These are phyloP conservation scores for Tetrao urogallus DNA, from an alignment of 2,113 vertebrate genomes.

Conservation along the genomic window DNA sequence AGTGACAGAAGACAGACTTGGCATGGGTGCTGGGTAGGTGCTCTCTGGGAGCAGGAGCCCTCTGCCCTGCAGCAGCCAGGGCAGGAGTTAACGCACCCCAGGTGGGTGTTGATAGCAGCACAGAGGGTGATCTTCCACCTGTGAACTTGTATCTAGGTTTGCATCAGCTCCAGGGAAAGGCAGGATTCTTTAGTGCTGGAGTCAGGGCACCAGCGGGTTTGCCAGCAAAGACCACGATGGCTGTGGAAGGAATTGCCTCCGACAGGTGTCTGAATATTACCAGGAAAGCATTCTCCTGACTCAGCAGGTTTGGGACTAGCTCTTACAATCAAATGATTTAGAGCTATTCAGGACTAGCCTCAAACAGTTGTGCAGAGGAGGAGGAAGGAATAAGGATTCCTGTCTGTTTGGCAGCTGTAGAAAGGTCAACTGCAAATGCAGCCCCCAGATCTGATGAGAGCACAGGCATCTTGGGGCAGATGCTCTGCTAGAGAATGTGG, in stretches of 20 bases:
- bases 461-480: background rate
- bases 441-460: background rate
- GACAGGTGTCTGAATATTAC: constrained; percentile 46
- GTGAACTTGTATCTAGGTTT: background rate
- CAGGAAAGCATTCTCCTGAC: constrained; percentile 29
- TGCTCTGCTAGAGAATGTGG: constrained; percentile 19
- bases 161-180: background rate
- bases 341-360: constrained; percentile 27
- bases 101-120: background rate
- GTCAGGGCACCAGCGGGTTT: background rate
- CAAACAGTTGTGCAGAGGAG: constrained; percentile 22
- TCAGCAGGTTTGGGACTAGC: constrained; percentile 22
- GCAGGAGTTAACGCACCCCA: background rate
- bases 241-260: constrained; percentile 50
- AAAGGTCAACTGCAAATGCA: constrained; percentile 49
- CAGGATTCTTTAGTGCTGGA: background rate
- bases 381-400: constrained; percentile 40
- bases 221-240: background rate
- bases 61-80: background rate
- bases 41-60: background rate
- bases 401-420: constrained; percentile 22
- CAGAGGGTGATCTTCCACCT: background rate
- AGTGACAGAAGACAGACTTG: background rate
- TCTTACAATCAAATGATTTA: constrained; percentile 35
- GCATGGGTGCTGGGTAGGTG: background rate